Conservation (phyloP, 2,113 vertebrate genomes). For the Oreotrochilus melanogaster region DNA sequence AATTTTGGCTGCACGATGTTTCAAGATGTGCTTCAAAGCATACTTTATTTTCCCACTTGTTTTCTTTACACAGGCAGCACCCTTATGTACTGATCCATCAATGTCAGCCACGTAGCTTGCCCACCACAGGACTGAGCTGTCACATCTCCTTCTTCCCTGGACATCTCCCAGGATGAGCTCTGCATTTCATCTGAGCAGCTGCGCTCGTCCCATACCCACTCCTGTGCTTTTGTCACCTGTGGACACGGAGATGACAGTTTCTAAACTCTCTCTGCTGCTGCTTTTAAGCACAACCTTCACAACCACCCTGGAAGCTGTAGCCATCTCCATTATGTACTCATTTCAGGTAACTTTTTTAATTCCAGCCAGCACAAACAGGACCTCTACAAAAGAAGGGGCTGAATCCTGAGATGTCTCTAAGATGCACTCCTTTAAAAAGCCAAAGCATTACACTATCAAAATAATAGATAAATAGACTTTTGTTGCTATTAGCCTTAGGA, state of each 20-base stretch:
- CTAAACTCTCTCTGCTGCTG: too few relatives aligned
- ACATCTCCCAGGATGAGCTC: background rate
- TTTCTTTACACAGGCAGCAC: background rate
- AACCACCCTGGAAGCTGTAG: background rate
- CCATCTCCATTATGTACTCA: background rate
- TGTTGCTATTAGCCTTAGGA: background rate
- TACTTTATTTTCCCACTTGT: background rate
- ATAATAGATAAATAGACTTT: background rate
- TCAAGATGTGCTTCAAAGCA: background rate
- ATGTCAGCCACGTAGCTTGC: background rate
- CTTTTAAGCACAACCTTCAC: background rate
- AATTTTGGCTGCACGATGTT: background rate
- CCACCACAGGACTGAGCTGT: accelerated
- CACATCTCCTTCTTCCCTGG: background rate
- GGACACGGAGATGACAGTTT: background rate
- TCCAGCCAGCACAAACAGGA: accelerated
- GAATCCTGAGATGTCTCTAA: background rate
- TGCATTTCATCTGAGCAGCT: background rate
- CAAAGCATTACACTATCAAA: background rate
- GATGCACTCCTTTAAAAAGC: background rate
- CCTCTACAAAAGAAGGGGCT: background rate
- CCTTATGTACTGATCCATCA: background rate
- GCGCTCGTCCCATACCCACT: accelerated
- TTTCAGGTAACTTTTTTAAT: background rate
- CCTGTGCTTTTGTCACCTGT: accelerated